phyloP scores from a whole-genome alignment of 2,113 vertebrate species.

The Microtus oregoni region DNA sequence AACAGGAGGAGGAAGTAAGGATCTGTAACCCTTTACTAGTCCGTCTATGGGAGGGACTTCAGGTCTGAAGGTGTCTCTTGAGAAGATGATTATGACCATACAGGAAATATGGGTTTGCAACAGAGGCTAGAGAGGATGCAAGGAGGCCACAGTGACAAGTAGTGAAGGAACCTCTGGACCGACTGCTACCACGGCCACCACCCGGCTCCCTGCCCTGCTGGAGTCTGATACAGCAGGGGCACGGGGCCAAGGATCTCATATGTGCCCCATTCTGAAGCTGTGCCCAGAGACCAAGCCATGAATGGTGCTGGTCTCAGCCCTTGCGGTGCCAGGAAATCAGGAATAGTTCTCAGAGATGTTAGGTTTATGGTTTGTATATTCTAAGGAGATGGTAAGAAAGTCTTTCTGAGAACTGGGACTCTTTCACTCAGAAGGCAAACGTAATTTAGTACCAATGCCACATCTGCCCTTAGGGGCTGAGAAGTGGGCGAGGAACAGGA shows the following conservation, averaged over 20 bases:
- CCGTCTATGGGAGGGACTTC: background rate
- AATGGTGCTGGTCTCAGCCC: background rate
- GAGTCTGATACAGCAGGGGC: background rate
- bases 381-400: background rate
- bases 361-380: background rate
- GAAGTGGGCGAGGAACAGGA: background rate
- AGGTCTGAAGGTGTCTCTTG: background rate
- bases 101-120: background rate
- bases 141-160: background rate
- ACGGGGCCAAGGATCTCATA: no score
- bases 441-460: background rate
- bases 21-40: fast-evolving
- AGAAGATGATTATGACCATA: background rate
- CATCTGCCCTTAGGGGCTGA: background rate
- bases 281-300: fast-evolving
- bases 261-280: background rate
- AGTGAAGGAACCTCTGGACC: background rate
- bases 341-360: background rate
- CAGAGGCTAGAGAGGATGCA: background rate
- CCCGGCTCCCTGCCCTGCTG: fast-evolving
- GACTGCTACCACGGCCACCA: background rate
- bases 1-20: background rate
- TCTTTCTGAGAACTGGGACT: background rate
- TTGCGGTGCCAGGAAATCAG: background rate
- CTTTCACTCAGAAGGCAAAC: background rate